Conservation (phyloP, 2,113 vertebrate genomes). For the Nesogale talazaci region DNA sequence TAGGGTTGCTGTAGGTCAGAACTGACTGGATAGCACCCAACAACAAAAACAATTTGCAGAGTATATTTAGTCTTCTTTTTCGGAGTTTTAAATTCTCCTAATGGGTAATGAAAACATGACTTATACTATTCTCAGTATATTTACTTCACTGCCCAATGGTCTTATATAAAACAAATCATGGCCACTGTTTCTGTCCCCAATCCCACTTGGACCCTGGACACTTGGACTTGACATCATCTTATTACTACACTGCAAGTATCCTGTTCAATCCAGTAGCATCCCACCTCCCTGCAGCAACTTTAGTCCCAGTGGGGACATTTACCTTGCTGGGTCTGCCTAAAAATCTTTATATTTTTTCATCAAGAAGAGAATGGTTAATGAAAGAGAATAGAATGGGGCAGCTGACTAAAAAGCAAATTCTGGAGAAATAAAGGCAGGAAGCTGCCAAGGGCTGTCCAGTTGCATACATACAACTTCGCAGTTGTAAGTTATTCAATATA, state of each 20-base stretch:
- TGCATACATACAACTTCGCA: background rate
- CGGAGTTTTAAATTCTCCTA: background rate
- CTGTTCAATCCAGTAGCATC: background rate
- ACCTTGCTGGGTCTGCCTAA: background rate
- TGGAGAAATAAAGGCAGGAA: background rate
- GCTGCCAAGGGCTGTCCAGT: background rate
- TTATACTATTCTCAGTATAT: background rate
- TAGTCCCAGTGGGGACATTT: background rate
- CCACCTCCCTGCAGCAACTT: background rate
- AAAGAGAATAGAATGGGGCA: background rate
- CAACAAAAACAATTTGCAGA: too few species aligned
- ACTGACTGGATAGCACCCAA: too few species aligned
- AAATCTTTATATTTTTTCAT: background rate
- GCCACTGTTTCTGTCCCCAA: background rate
- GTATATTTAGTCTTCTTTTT: background rate
- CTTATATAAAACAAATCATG: background rate
- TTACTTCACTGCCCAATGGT: background rate
- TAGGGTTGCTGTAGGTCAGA: too few species aligned
- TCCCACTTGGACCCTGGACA: background rate
- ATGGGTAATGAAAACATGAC: background rate
- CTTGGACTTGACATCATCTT: too few species aligned
- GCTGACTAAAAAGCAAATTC: conserved; percentile 10
- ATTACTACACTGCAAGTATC: rapidly evolving
- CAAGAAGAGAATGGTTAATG: background rate
- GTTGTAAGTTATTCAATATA: background rate